Conservation (phyloP, 2,888 invertebrate genomes). For the Strigamia crassipes region DNA sequence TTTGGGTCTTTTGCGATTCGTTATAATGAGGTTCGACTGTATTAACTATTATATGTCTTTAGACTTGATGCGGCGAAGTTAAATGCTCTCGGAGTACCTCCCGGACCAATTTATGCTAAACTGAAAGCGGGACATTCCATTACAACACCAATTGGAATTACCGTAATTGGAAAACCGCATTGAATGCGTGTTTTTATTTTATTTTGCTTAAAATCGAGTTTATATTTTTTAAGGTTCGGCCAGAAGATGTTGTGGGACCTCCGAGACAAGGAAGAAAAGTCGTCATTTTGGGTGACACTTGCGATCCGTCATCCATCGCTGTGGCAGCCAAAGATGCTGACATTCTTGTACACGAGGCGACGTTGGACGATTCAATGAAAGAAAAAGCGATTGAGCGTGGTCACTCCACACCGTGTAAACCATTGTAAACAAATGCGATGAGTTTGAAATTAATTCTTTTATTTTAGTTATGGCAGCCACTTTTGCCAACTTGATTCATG, state of each 20-base stretch:
- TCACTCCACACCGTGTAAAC: constrained; percentile 60
- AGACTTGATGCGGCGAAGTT: constrained; percentile 56
- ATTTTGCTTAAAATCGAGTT: neutral
- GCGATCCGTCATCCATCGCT: constrained; percentile 56
- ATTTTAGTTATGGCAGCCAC: constrained; percentile 58
- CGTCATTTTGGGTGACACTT: constrained; percentile 60
- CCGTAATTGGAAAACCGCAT: no score
- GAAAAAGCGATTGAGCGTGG: constrained; percentile 59
- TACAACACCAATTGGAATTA: constrained; percentile 55
- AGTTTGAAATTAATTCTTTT: neutral
- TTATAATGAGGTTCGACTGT: no score
- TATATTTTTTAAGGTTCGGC: constrained; percentile 52
- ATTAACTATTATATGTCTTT: neutral
- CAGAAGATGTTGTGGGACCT: constrained; percentile 56
- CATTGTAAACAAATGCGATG: neutral
- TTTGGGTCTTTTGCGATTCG: no score
- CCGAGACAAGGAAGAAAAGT: constrained; percentile 57
- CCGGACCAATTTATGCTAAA: constrained; percentile 58
- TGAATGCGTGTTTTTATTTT: no score
- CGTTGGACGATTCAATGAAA: constrained; percentile 56
- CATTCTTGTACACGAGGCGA: constrained; percentile 60
- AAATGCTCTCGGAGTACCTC: constrained; percentile 55
- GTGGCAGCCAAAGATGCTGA: constrained; percentile 57
- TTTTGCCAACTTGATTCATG: constrained; percentile 56
- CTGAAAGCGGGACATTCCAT: constrained; percentile 58